phyloP scores from a whole-genome alignment of 2,797 vertebrate species.

The Liasis olivaceus region DNA sequence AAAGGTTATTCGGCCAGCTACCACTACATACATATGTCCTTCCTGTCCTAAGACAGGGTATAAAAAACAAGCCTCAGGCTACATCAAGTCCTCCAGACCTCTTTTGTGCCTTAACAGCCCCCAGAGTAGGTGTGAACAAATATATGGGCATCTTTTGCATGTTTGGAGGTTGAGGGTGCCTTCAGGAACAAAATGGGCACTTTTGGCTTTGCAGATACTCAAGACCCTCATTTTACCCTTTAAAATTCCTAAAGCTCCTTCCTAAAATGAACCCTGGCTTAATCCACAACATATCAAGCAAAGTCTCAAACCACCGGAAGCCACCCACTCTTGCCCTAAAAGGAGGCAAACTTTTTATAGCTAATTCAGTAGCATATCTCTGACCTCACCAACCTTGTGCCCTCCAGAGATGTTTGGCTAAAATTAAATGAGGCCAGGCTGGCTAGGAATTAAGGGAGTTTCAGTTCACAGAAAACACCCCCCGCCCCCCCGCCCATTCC shows the following conservation, averaged over 20 bases:
- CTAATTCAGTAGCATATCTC: not conserved
- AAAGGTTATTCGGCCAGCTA: not conserved
- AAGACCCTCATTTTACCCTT: not conserved
- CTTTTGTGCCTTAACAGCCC: not conserved
- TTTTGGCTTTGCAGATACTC: not conserved
- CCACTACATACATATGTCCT: not conserved
- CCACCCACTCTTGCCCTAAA: not conserved
- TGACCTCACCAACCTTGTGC: not conserved
- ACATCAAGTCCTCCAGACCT: not conserved
- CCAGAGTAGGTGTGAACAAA: not conserved
- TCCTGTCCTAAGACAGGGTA: not conserved
- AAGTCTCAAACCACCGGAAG: not conserved
- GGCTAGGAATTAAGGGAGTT: not conserved
- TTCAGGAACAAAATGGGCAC: not conserved
- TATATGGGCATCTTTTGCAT: not conserved
- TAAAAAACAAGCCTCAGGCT: not conserved
- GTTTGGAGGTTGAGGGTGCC: not conserved
- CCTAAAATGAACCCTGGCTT: not conserved
- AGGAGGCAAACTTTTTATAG: not conserved
- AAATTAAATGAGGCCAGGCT: not conserved
- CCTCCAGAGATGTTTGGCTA: not conserved
- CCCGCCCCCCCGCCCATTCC: not conserved
- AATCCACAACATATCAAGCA: not conserved
- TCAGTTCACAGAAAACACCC: constrained; percentile 27
- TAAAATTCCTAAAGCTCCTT: not conserved